Base-by-base conservation (phyloP, 2,797 vertebrate species). In the Typhlichthys eigenmanni region DNA sequence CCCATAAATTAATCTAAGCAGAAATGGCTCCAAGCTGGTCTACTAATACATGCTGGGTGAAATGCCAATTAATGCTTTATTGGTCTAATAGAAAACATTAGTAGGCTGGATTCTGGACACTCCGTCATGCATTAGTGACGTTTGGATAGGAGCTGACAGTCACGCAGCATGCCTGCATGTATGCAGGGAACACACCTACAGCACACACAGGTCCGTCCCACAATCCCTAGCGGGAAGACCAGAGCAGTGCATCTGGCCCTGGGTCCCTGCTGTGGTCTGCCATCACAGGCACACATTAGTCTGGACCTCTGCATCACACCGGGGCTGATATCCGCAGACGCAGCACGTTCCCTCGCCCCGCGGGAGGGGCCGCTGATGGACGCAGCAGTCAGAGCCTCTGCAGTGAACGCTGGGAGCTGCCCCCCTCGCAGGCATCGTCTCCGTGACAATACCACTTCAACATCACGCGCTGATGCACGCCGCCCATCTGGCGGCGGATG, bases 201-300 rank as follows among this genome's bases (percentile, higher is more conserved):
- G 59, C 14, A 54, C 32, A 67, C 79, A 62, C 16, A 64, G 38
- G 16, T 52, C 13, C 1, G 54, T 74, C 74, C 71, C 67, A 65
- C 66, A 57, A 68, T 79, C 78, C 75, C 75, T 75, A 46, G 71
- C 65, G 71, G 84, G 70, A 71, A 60, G 70, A 81, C 72, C 69
- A 73, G 55, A 73, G 73, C 62, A 70, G 55, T 13, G 64, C 75
- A 74, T 84, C 74, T 74, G 79, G 74, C 83, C 66, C 65, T 68
- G 81, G 24, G 88, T 85, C 81, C 86, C 71, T 71, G 76, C 72
- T 67, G 82, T 78, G 80, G 76, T 74, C 70, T 54, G 24, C 84
- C 81, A 87, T 91, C 88, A 88, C 84, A 74, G 69, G 72, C 82
- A 13, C 49, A 72, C 57, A 83, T 78, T 76, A 78, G 78, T 81